phyloP scores from a whole-genome alignment of 2,888 invertebrate genomes.

The Tortricodes alternella region DNA sequence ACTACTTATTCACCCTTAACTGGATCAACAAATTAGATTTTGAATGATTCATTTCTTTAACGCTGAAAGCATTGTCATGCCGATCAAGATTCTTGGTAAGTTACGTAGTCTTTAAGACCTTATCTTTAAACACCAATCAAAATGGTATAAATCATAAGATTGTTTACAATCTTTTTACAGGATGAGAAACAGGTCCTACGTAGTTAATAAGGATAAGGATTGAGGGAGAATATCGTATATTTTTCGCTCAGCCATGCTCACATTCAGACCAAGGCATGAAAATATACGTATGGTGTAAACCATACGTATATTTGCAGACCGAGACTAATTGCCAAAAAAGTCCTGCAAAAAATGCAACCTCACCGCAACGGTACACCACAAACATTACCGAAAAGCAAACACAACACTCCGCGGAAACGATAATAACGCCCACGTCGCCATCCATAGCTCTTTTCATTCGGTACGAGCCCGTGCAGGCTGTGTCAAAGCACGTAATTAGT shows the following conservation, averaged over 20 bases:
- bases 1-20: conserved; percentile 8
- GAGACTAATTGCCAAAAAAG: conserved; percentile 31
- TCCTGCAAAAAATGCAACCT: conserved; percentile 20
- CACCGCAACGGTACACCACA: conserved; percentile 39
- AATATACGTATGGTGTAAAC: not conserved
- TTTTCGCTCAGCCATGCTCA: too few species aligned
- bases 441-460: conserved; percentile 76
- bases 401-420: conserved; percentile 58
- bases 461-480: conserved; percentile 71
- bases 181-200: too few species aligned
- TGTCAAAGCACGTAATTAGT: conserved; percentile 83
- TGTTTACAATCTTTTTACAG: too few species aligned
- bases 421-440: conserved; percentile 71
- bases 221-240: too few species aligned
- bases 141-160: too few species aligned
- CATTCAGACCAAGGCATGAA: too few species aligned
- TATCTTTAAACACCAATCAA: too few species aligned
- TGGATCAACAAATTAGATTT: conserved; percentile 15
- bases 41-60: not conserved
- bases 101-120: too few species aligned
- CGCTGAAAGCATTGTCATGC: not conserved
- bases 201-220: too few species aligned
- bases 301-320: conserved; percentile 11
- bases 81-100: too few species aligned
- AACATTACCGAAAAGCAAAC: conserved; percentile 63